Evolutionary conservation across 2,888 invertebrate species (phyloP).

Genomic region (Plusia festucae): DNA sequence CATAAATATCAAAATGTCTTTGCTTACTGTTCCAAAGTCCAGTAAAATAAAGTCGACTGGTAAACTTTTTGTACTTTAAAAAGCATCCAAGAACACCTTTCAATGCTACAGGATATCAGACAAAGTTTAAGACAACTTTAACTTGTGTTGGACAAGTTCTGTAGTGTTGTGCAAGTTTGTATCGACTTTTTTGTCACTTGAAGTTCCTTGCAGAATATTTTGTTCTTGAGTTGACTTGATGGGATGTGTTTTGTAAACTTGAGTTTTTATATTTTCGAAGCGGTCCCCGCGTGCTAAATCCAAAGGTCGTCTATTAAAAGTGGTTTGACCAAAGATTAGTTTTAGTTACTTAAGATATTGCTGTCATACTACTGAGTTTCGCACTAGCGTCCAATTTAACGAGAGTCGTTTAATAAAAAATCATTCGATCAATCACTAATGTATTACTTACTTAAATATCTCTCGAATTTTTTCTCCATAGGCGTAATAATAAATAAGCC

Average conservation of each 20-base stretch:
- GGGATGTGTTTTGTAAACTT: not conserved
- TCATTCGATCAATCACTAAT: too few species aligned
- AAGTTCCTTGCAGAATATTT: constrained; percentile 13
- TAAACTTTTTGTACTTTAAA: constrained; percentile 54
- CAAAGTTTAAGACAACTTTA: constrained; percentile 70
- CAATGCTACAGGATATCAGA: constrained; percentile 61
- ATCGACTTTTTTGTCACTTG: constrained; percentile 40
- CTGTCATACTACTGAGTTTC: too few species aligned
- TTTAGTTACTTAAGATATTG: too few species aligned
- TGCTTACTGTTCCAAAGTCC: constrained; percentile 35
- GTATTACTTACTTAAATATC: too few species aligned
- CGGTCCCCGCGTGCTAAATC: too few species aligned
- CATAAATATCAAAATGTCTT: constrained; percentile 46
- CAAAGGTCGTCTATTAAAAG: too few species aligned
- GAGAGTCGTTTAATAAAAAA: too few species aligned
- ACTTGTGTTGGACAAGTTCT: constrained; percentile 62
- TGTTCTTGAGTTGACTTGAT: not conserved
- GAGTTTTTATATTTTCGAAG: too few species aligned
- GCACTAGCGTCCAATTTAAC: too few species aligned
- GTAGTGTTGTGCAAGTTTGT: constrained; percentile 55
- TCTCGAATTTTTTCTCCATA: not conserved
- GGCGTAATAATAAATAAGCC: not conserved
- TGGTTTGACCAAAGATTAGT: too few species aligned
- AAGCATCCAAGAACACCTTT: constrained; percentile 57
- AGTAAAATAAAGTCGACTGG: constrained; percentile 50